phyloP scores from a whole-genome alignment of 1,140 invertebrate genomes.

The Homarus americanus region DNA sequence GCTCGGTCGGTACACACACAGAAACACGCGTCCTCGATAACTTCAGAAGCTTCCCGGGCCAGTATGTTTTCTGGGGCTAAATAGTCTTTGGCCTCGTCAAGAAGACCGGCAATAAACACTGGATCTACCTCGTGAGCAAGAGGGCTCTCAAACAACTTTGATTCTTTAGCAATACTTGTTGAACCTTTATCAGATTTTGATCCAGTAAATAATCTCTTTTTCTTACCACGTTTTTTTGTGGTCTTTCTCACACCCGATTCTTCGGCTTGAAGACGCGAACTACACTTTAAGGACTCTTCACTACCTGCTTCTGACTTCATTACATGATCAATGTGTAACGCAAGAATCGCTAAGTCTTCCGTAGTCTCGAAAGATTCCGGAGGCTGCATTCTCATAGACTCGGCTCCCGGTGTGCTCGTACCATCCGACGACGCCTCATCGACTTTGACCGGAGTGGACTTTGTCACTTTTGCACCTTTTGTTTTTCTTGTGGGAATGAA shows the following conservation, averaged over 20 bases:
- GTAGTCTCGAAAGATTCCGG: conserved; percentile 64
- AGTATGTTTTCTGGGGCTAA: conserved; percentile 64
- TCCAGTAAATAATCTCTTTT: conserved; percentile 49
- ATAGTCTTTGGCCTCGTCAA: conserved; percentile 60
- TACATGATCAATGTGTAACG: conserved; percentile 69
- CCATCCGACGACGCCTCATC: conserved; percentile 74
- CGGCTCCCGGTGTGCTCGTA: conserved; percentile 71
- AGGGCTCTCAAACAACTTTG: conserved; percentile 72
- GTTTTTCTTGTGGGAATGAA: conserved; percentile 68
- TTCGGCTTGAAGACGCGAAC: conserved; percentile 47
- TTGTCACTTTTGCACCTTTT: conserved; percentile 52
- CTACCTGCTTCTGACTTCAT: conserved; percentile 51
- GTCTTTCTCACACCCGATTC: conserved; percentile 63
- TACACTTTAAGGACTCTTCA: conserved; percentile 24
- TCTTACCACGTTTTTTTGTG: conserved; percentile 65
- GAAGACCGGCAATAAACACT: conserved; percentile 66
- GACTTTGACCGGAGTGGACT: conserved; percentile 34
- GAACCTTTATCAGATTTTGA: conserved; percentile 46
- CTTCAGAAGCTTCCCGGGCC: conserved; percentile 54
- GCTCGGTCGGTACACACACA: conserved; percentile 71
- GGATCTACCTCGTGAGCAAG: conserved; percentile 73
- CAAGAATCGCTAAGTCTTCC: conserved; percentile 71
- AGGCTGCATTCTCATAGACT: conserved; percentile 58
- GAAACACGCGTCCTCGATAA: conserved; percentile 68
- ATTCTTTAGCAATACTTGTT: conserved; percentile 51